A percentile compares a stretch with the other conserved stretches of the same genome.
Conservation (phyloP, 2,797 vertebrate genomes). For the Megalops cyprinoides region DNA sequence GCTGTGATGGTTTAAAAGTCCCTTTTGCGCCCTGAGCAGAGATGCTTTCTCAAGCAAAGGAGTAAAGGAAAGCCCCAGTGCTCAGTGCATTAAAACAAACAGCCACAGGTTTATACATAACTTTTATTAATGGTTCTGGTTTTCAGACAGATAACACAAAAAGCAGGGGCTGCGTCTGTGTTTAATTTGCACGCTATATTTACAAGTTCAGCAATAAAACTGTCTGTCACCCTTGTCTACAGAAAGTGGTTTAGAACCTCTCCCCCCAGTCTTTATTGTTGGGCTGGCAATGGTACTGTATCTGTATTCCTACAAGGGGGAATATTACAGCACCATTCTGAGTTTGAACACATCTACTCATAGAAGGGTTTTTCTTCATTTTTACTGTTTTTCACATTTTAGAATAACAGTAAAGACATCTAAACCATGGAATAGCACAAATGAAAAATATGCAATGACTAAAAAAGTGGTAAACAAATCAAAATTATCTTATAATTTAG, state of each 20-base stretch:
- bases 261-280: slow-evolving; percentile 42
- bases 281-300: slow-evolving; percentile 37
- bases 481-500: too few relatives aligned
- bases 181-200: slow-evolving; percentile 69
- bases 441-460: too few relatives aligned
- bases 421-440: too few relatives aligned
- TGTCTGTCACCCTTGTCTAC: slow-evolving; percentile 54
- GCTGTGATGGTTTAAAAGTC: slow-evolving; percentile 56
- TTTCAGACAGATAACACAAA: slow-evolving; percentile 68
- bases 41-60: slow-evolving; percentile 48
- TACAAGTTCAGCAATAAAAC: slow-evolving; percentile 67
- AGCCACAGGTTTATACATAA: slow-evolving; percentile 59
- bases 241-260: slow-evolving; percentile 69
- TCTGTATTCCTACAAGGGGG: too few relatives aligned
- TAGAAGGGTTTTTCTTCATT: too few relatives aligned
- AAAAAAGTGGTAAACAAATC: too few relatives aligned
- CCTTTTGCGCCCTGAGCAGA: slow-evolving; percentile 31
- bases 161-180: slow-evolving; percentile 53
- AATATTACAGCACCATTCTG: neutral
- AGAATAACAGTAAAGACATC: too few relatives aligned
- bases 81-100: slow-evolving; percentile 67
- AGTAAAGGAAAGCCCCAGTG: slow-evolving; percentile 35
- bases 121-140: slow-evolving; percentile 67
- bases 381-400: too few relatives aligned
- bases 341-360: too few relatives aligned